phyloP scores from a whole-genome alignment of 2,113 vertebrate genomes.

The Hylia prasina region DNA sequence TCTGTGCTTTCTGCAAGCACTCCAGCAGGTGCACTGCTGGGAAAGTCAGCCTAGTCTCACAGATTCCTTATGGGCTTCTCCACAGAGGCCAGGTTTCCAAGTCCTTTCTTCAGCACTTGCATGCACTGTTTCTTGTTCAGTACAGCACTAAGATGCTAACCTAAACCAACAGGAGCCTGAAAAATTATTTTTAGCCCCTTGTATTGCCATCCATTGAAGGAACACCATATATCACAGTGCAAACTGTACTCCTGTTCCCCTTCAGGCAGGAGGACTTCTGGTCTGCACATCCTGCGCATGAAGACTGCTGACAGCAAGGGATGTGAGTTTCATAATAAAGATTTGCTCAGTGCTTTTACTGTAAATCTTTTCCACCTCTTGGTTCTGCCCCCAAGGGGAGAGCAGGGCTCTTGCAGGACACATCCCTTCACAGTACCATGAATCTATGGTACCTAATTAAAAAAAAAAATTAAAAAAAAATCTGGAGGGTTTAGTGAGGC shows the following conservation, averaged over 20 bases:
- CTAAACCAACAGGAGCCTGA: neutral
- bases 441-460: neutral
- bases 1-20: neutral
- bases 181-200: neutral
- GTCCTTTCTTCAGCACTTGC: neutral
- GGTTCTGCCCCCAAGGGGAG: neutral
- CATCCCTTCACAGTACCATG: neutral
- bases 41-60: fast-evolving
- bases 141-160: neutral
- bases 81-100: too few species aligned
- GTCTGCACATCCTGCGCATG: fast-evolving
- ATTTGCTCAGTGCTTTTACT: neutral
- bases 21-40: neutral
- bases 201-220: neutral
- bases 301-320: neutral
- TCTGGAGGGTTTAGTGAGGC: too few species aligned
- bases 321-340: neutral
- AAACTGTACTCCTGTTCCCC: neutral
- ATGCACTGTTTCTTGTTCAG: neutral
- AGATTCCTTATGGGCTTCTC: too few species aligned
- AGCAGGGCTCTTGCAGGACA: neutral
- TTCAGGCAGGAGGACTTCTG: neutral
- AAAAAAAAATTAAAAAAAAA: neutral
- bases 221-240: neutral
- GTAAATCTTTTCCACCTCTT: neutral